Conservation (phyloP, 2,797 vertebrate species). For the Huso huso region DNA sequence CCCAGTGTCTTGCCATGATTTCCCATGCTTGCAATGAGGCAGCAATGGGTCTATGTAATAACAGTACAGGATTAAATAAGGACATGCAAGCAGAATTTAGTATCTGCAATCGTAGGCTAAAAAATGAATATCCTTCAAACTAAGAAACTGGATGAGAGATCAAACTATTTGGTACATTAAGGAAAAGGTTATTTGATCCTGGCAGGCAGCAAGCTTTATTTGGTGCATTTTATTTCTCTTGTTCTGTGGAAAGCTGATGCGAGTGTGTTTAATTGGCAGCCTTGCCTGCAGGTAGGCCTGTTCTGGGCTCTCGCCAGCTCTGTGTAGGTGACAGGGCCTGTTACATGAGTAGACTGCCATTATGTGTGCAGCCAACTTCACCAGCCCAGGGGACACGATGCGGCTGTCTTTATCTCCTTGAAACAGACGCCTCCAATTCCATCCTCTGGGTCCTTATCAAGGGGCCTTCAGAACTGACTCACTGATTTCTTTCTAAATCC, state of each 20-base stretch:
- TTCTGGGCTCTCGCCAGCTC: slow-evolving; percentile 10
- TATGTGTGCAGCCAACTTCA: slow-evolving; percentile 42
- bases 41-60: no score
- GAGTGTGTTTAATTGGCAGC: not conserved
- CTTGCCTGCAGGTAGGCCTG: slow-evolving; percentile 6
- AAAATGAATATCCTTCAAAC: no score
- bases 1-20: no score
- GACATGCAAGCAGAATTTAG: no score
- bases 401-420: slow-evolving; percentile 61
- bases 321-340: slow-evolving; percentile 49
- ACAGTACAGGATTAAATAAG: no score
- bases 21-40: no score
- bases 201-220: not conserved
- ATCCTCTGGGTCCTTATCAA: slow-evolving; percentile 42
- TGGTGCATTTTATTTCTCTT: not conserved
- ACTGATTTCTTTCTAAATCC: no score
- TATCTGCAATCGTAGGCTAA: no score
- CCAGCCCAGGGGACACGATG: slow-evolving; percentile 48
- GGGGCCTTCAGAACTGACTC: slow-evolving; percentile 9
- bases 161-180: no score
- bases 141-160: no score
- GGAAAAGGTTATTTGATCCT: slow-evolving; percentile 6
- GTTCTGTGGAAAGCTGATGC: slow-evolving; percentile 6
- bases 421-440: slow-evolving; percentile 58
- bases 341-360: slow-evolving; percentile 50